These are phyloP conservation scores for Lepidocolaptes lacrymiger DNA, from an alignment of 2,797 vertebrate species.

Conservation along the genomic window DNA sequence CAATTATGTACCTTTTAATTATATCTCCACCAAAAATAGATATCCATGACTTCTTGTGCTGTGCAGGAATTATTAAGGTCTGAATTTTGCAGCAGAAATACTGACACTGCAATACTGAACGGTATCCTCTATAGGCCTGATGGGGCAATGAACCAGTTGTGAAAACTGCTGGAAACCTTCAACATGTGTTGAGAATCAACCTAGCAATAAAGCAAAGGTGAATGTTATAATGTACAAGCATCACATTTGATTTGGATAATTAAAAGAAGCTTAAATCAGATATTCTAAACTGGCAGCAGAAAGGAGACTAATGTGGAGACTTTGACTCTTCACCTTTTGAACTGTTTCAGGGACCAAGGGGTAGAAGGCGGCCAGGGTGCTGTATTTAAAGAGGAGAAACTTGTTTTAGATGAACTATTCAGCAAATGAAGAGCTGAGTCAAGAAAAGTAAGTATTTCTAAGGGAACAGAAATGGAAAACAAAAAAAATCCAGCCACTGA, in stretches of 20 bases:
- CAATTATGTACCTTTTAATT: background rate
- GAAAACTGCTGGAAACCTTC: background rate
- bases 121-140: background rate
- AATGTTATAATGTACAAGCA: background rate
- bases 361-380: background rate
- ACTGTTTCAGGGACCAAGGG: background rate
- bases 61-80: background rate
- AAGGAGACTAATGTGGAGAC: background rate
- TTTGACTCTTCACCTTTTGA: background rate
- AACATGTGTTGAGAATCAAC: background rate
- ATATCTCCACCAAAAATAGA: background rate
- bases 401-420: background rate
- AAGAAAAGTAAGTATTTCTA: background rate
- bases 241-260: background rate
- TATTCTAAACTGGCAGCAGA: background rate
- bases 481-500: background rate
- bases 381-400: background rate
- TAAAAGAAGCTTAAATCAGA: background rate
- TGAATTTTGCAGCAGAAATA: background rate
- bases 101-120: background rate
- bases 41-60: background rate
- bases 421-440: background rate
- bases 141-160: rapidly evolving
- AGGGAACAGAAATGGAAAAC: background rate
- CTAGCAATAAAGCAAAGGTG: background rate